Conservation (phyloP, 1,140 invertebrate genomes). For the Drosophila burlai region DNA sequence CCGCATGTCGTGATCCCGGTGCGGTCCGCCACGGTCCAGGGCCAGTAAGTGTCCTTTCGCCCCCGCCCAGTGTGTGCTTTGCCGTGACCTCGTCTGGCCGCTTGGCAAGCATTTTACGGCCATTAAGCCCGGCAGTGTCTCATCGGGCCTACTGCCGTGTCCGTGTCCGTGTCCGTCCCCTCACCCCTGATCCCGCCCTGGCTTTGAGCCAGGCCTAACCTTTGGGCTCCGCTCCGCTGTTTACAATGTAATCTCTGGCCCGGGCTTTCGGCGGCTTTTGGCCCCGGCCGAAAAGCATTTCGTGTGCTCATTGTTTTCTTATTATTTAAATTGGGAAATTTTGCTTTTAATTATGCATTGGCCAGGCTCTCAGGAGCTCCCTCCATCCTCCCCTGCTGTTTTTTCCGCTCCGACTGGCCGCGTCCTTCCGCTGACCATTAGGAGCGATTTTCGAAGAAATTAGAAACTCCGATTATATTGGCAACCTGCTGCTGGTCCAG, state of each 20-base stretch:
- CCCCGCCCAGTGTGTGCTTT: slow-evolving; percentile 24
- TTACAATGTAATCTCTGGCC: slow-evolving; percentile 69
- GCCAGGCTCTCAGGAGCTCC: slow-evolving; percentile 16
- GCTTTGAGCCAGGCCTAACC: slow-evolving; percentile 38
- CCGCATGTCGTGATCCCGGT: slow-evolving; percentile 31
- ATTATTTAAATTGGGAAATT: slow-evolving; percentile 78
- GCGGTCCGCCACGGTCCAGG: slow-evolving; percentile 1
- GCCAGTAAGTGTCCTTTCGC: slow-evolving; percentile 8
- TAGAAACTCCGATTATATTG: slow-evolving; percentile 46
- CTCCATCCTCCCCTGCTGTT: slow-evolving; percentile 4
- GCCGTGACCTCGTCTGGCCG: slow-evolving; percentile 64
- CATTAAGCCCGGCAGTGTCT: slow-evolving; percentile 73
- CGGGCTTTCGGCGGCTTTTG: slow-evolving; percentile 15
- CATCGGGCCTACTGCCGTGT: slow-evolving; percentile 21
- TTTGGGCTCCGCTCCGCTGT: slow-evolving; percentile 33
- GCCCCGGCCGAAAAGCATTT: slow-evolving; percentile 13
- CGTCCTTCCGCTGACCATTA: slow-evolving; percentile 19
- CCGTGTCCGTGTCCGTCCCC: not conserved
- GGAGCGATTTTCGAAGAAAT: slow-evolving; percentile 25
- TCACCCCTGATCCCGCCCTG: slow-evolving; percentile 7
- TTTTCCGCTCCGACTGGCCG: slow-evolving; percentile 5
- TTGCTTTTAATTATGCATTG: slow-evolving; percentile 76
- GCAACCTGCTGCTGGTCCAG: not conserved
- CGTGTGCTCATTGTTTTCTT: slow-evolving; percentile 61
- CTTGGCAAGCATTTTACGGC: slow-evolving; percentile 77